Evolutionary conservation across 2,113 vertebrate species (phyloP).

Genomic region (Daphoenositta chrysoptera): DNA sequence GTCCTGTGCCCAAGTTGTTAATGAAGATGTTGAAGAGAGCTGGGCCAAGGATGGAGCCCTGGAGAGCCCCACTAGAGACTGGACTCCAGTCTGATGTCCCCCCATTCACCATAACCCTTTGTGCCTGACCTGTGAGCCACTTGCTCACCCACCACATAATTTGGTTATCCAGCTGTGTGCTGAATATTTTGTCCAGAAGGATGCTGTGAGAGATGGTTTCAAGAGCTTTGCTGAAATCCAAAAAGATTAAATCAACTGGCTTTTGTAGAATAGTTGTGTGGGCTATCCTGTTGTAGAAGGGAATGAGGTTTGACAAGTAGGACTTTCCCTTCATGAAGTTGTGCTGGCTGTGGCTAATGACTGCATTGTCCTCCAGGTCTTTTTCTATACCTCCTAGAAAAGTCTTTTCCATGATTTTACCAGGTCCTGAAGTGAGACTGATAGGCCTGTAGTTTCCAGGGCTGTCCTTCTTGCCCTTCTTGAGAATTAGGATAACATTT

Average conservation of each 20-base stretch:
- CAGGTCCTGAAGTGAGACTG: background rate
- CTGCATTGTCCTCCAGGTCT: background rate
- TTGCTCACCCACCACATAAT: background rate
- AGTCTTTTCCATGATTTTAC: background rate
- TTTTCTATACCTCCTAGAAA: background rate
- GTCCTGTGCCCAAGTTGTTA: background rate
- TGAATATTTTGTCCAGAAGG: background rate
- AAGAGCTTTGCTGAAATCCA: background rate
- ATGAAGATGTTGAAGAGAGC: background rate
- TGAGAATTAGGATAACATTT: background rate
- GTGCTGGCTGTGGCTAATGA: background rate
- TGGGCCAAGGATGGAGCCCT: background rate
- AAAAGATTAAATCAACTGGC: background rate
- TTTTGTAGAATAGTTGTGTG: background rate
- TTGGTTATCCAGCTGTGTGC: background rate
- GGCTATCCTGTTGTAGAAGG: background rate
- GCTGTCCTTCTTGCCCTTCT: background rate
- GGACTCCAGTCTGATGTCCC: background rate
- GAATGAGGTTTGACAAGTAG: background rate
- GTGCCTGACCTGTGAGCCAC: background rate
- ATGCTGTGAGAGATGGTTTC: background rate
- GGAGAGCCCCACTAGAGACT: background rate
- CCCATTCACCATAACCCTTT: background rate
- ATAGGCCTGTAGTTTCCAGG: background rate
- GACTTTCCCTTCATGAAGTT: background rate